Conservation (phyloP, 2,113 vertebrate genomes). For the Tringa solitaria region DNA sequence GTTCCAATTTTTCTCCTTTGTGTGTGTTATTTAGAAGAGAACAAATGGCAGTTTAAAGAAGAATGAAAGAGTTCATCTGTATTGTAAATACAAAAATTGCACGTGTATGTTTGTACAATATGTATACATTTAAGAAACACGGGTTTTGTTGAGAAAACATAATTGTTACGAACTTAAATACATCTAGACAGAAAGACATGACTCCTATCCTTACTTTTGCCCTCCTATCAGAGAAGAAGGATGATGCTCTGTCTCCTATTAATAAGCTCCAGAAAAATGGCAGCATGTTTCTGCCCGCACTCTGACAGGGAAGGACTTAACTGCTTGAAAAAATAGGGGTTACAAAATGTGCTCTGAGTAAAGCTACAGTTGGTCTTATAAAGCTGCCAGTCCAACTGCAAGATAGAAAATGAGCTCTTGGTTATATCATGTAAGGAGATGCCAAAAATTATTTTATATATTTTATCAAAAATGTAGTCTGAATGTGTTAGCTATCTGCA, state of each 20-base stretch:
- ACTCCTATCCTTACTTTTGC: not conserved
- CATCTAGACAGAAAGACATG: not conserved
- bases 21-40: not conserved
- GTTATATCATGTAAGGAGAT: not conserved
- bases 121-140: not conserved
- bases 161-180: not conserved
- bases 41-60: not conserved
- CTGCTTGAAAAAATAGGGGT: not conserved
- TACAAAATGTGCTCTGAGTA: not conserved
- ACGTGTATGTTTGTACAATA: not conserved
- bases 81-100: not conserved
- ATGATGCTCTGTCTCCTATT: not conserved
- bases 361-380: not conserved
- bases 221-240: not conserved
- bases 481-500: not conserved
- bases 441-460: not conserved
- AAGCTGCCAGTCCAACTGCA: not conserved
- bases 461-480: not conserved
- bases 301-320: not conserved
- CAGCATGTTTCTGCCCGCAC: not conserved
- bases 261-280: conserved; percentile 32
- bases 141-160: not conserved
- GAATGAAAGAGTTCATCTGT: not conserved
- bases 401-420: not conserved
- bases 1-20: not conserved